Evolutionary conservation across 1,140 invertebrate genomes (phyloP).

Genomic region (Zaprionus ghesquierei): DNA sequence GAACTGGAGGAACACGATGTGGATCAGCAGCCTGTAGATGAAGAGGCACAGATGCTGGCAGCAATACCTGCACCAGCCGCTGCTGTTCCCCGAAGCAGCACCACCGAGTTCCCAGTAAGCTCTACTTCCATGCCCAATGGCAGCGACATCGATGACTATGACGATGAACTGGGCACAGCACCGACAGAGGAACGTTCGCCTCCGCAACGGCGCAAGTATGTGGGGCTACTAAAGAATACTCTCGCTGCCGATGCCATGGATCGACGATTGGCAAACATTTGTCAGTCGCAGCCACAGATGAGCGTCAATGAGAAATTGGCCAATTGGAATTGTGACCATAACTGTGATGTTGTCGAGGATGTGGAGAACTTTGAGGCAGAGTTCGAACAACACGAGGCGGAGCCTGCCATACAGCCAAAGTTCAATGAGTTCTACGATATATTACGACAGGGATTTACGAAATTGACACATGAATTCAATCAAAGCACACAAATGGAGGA

Average conservation of each 20-base stretch:
- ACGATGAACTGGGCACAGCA: constrained; percentile 49
- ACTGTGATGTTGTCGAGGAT: constrained; percentile 68
- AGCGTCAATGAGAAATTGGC: constrained; percentile 64
- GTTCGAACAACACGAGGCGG: constrained; percentile 51
- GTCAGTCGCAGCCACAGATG: constrained; percentile 68
- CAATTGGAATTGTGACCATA: constrained; percentile 49
- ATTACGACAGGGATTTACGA: constrained; percentile 28
- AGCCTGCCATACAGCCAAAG: constrained; percentile 19
- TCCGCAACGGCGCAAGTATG: constrained; percentile 51
- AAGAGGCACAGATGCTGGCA: constrained; percentile 3
- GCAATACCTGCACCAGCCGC: not conserved
- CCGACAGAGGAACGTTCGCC: constrained; percentile 26
- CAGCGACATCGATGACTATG: constrained; percentile 59
- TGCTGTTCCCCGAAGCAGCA: constrained; percentile 52
- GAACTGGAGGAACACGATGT: constrained; percentile 65
- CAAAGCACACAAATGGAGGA: not conserved
- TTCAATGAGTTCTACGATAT: constrained; percentile 54
- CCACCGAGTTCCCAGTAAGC: constrained; percentile 69
- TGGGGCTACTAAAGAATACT: constrained; percentile 64
- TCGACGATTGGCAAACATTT: constrained; percentile 56
- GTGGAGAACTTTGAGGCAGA: constrained; percentile 65
- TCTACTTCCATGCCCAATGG: constrained; percentile 62
- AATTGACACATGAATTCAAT: constrained; percentile 10
- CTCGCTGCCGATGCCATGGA: constrained; percentile 69
- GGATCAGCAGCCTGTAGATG: constrained; percentile 16